Evolutionary conservation across 2,888 invertebrate genomes (phyloP).

Genomic region (Dolichopus griseipennis): DNA sequence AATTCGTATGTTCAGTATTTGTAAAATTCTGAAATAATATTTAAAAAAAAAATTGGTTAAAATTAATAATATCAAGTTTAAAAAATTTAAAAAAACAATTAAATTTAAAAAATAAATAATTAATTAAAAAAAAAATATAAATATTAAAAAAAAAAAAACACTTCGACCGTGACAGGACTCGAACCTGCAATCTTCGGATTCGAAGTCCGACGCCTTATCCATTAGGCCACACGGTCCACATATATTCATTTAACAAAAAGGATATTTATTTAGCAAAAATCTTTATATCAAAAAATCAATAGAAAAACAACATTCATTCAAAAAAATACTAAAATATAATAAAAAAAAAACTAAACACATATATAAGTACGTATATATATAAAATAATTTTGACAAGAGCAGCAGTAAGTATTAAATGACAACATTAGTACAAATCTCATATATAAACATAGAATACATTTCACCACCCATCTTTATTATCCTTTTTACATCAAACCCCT

Average conservation of each 20-base stretch:
- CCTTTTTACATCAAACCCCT: too few relatives aligned
- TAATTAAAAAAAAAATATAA: background rate
- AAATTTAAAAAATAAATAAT: background rate
- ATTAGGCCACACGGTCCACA: conserved; percentile 44
- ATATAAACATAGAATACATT: too few relatives aligned
- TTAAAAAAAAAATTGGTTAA: background rate
- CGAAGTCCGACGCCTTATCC: conserved; percentile 47
- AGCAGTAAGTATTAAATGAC: too few relatives aligned
- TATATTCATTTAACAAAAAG: conserved; percentile 8
- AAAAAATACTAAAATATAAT: background rate
- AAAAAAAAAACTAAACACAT: too few relatives aligned
- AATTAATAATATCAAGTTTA: background rate
- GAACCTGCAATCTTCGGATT: conserved; percentile 47
- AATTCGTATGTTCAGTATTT: background rate
- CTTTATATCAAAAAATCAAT: background rate
- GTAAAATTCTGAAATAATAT: background rate
- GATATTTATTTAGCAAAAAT: background rate
- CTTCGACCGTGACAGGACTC: conserved; percentile 45
- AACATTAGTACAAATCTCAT: too few relatives aligned
- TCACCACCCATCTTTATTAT: too few relatives aligned
- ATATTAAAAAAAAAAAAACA: conserved; percentile 19
- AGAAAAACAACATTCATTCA: background rate
- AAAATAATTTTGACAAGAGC: too few relatives aligned
- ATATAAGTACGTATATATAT: too few relatives aligned
- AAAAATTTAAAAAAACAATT: background rate